Conservation (phyloP, 2,113 vertebrate genomes). For the Upupa epops region DNA sequence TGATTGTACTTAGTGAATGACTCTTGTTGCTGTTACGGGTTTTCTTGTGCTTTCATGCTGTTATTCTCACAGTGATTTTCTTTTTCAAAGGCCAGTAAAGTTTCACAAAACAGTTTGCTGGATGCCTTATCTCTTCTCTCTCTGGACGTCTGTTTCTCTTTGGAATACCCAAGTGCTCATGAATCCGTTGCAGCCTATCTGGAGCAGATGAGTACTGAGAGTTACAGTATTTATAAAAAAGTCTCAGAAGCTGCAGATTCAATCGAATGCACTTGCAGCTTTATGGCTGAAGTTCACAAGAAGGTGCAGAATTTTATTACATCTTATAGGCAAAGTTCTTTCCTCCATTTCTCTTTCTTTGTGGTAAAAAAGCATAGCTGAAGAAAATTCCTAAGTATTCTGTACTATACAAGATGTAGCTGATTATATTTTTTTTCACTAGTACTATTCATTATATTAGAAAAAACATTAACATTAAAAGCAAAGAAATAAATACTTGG, state of each 20-base stretch:
- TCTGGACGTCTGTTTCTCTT: slow-evolving; percentile 86
- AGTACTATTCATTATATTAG: neutral
- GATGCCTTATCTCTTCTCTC: slow-evolving; percentile 85
- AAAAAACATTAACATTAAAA: neutral
- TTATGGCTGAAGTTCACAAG: slow-evolving; percentile 81
- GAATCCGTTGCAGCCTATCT: slow-evolving; percentile 88
- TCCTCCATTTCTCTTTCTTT: neutral
- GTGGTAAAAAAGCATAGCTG: neutral
- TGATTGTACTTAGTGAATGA: neutral
- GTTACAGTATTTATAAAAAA: slow-evolving; percentile 83
- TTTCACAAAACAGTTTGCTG: slow-evolving; percentile 82
- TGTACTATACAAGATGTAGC: rapidly evolving
- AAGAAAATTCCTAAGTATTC: neutral
- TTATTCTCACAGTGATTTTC: neutral
- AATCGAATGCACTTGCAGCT: slow-evolving; percentile 88
- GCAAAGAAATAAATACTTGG: neutral
- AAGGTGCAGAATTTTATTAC: slow-evolving; percentile 77
- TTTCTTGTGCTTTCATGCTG: neutral
- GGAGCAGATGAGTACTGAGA: slow-evolving; percentile 90
- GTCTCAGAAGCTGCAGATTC: slow-evolving; percentile 78
- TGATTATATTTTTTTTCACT: neutral
- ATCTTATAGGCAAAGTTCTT: neutral
- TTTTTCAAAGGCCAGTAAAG: slow-evolving; percentile 78
- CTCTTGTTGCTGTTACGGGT: neutral
- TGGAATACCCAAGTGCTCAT: slow-evolving; percentile 84